Conservation (phyloP, 2,888 invertebrate genomes). For the Phasia obesa region DNA sequence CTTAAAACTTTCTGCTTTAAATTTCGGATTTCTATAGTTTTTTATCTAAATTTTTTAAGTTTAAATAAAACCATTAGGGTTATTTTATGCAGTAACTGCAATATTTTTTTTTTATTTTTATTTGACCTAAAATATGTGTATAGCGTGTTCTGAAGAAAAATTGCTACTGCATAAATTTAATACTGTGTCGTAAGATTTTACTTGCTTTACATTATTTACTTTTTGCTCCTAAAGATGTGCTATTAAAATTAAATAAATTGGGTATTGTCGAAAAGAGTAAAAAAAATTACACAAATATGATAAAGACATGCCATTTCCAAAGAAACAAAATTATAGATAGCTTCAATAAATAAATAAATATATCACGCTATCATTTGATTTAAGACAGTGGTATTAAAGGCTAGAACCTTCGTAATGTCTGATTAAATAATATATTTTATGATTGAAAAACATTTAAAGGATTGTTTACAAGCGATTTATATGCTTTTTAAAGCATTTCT, state of each 20-base stretch:
- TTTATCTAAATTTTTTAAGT: background rate
- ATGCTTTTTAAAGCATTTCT: too few species aligned
- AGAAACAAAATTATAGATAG: background rate
- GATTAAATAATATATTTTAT: too few species aligned
- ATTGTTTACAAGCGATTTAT: too few species aligned
- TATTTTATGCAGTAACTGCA: slow-evolving; percentile 7
- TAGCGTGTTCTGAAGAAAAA: slow-evolving; percentile 10
- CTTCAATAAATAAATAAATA: background rate
- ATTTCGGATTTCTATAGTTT: background rate
- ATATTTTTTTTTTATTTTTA: background rate
- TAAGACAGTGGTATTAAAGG: background rate
- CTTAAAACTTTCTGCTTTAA: background rate
- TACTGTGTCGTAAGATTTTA: slow-evolving; percentile 1
- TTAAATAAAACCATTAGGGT: slow-evolving; percentile 39
- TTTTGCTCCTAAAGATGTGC: slow-evolving; percentile 15
- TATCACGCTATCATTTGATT: slow-evolving; percentile 7
- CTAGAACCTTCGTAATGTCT: too few species aligned
- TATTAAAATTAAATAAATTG: slow-evolving; percentile 7
- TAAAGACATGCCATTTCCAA: slow-evolving; percentile 38
- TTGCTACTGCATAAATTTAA: slow-evolving; percentile 17
- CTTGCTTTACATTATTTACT: too few species aligned
- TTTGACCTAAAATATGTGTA: slow-evolving; percentile 3
- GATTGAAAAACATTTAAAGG: too few species aligned
- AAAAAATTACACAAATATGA: slow-evolving; percentile 36
- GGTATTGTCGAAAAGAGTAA: background rate